phyloP scores from a whole-genome alignment of 2,797 vertebrate genomes.

The Poeciliopsis paucimaculata region DNA sequence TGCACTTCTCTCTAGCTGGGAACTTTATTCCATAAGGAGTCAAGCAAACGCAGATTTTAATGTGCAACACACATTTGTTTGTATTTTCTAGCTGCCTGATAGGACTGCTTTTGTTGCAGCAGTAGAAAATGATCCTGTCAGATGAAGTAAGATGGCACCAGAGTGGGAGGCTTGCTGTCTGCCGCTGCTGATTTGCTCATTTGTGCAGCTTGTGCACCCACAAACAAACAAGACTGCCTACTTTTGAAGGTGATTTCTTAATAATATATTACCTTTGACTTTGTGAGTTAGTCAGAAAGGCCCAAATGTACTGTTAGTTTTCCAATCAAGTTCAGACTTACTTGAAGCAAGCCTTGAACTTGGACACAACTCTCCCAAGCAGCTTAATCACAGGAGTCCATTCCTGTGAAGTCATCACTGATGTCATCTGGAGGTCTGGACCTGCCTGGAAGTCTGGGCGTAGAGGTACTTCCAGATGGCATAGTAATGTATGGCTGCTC shows the following conservation, averaged over 20 bases:
- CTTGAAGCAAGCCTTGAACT: slow-evolving; percentile 38
- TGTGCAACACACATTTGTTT: neutral
- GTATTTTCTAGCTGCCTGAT: neutral
- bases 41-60: neutral
- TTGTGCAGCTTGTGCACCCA: neutral
- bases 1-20: neutral
- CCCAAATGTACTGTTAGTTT: slow-evolving; percentile 33
- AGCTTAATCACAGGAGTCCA: slow-evolving; percentile 31
- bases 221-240: neutral
- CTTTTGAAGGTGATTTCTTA: slow-evolving; percentile 8
- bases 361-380: slow-evolving; percentile 39
- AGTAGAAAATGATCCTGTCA: neutral
- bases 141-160: neutral
- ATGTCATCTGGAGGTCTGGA: slow-evolving; percentile 86
- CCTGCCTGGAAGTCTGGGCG: slow-evolving; percentile 73
- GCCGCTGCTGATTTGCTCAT: neutral
- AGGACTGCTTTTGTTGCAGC: neutral
- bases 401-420: slow-evolving; percentile 62
- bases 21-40: neutral
- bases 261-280: neutral
- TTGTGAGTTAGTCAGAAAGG: slow-evolving; percentile 23
- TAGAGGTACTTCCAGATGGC: slow-evolving; percentile 98
- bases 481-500: slow-evolving; percentile 93
- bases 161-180: neutral
- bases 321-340: slow-evolving; percentile 3